Percentiles rank a stretch among this genome's conserved stretches.
Evolutionary conservation across 2,888 invertebrate genomes (phyloP).

Genomic region (Apomyelois bistriatella): DNA sequence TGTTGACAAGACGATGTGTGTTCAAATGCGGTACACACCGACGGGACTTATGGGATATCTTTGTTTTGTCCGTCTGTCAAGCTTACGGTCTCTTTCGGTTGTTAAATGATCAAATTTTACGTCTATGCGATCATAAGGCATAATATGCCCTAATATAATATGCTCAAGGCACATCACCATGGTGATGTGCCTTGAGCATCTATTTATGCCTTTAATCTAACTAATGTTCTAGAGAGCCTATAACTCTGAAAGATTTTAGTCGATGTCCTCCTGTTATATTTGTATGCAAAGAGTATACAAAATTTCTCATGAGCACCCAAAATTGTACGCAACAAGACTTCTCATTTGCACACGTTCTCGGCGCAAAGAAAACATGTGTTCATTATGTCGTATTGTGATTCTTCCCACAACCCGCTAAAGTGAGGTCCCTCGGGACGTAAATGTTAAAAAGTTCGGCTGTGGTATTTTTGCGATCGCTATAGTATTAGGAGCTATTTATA

Average conservation of each 20-base stretch:
- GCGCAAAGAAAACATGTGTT: constrained; percentile 1
- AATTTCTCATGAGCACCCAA: background rate
- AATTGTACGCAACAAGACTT: background rate
- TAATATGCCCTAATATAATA: too few species aligned
- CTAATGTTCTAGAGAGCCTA: too few species aligned
- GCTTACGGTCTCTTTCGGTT: too few species aligned
- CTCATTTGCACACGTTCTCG: background rate
- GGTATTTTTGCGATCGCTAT: background rate
- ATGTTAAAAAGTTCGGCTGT: background rate
- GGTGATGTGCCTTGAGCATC: too few species aligned
- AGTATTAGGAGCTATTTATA: too few species aligned
- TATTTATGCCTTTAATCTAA: too few species aligned
- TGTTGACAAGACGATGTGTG: background rate
- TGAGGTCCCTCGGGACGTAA: background rate
- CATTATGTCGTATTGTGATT: constrained; percentile 1
- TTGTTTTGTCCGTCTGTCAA: too few species aligned
- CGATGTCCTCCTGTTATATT: background rate
- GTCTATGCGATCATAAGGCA: too few species aligned
- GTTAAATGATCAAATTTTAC: too few species aligned
- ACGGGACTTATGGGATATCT: too few species aligned
- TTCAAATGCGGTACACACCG: background rate
- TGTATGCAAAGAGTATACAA: background rate
- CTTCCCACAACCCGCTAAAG: background rate
- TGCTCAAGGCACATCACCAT: too few species aligned
- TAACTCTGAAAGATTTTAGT: too few species aligned